These are phyloP conservation scores for Hemistola chrysoprasaria DNA, from an alignment of 2,888 invertebrate species.

Conservation along the genomic window DNA sequence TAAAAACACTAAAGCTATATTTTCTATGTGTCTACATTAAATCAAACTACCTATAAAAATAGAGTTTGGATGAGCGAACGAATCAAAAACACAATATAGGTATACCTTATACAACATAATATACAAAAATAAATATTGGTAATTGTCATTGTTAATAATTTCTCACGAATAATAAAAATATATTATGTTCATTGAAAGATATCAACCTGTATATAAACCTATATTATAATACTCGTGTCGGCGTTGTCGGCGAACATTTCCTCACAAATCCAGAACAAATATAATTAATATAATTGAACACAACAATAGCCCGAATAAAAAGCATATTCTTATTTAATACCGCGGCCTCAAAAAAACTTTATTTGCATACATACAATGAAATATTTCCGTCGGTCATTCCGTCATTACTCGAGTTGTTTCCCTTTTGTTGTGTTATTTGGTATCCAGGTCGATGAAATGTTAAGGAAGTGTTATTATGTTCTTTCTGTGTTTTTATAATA, in stretches of 20 bases:
- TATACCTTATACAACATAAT: too few relatives aligned
- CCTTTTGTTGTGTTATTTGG: conserved; percentile 20
- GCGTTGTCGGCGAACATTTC: conserved; percentile 17
- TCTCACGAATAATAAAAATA: too few relatives aligned
- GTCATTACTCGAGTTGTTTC: conserved; percentile 33
- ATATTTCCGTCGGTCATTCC: conserved; percentile 38
- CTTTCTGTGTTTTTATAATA: neutral
- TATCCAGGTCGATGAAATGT: conserved; percentile 16
- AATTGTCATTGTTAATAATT: too few relatives aligned
- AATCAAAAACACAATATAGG: too few relatives aligned
- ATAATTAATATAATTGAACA: conserved; percentile 31
- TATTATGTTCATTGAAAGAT: too few relatives aligned
- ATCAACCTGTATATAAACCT: too few relatives aligned
- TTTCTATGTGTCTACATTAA: too few relatives aligned
- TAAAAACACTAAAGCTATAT: too few relatives aligned
- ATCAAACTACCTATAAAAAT: too few relatives aligned
- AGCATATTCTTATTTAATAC: conserved; percentile 26
- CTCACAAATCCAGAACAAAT: conserved; percentile 31
- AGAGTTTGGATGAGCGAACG: too few relatives aligned
- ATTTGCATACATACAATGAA: conserved; percentile 49
- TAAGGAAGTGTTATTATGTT: conserved; percentile 11
- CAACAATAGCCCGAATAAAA: conserved; percentile 23
- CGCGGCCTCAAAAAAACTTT: conserved; percentile 18
- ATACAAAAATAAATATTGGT: too few relatives aligned
- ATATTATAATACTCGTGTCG: too few relatives aligned